These are phyloP conservation scores for Hydrocynus forskahlii DNA, from an alignment of 2,797 vertebrate genomes.

Conservation along the genomic window DNA sequence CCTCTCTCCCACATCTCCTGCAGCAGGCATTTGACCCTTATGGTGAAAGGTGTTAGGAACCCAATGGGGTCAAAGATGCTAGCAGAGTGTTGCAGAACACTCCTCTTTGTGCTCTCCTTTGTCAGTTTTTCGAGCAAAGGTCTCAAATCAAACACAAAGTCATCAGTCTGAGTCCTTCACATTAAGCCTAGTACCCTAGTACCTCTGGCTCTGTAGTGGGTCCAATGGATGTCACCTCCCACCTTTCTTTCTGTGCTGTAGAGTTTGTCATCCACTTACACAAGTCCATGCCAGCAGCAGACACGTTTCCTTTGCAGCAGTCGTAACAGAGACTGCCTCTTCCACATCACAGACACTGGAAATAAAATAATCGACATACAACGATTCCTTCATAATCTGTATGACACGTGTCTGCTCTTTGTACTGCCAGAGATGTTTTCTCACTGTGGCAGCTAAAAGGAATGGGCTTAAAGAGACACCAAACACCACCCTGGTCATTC, in stretches of 20 bases:
- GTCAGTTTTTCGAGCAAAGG: neutral
- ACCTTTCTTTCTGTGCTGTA: conserved; percentile 9
- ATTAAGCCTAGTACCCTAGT: conserved; percentile 39
- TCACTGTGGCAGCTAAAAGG: conserved; percentile 39
- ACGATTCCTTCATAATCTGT: neutral
- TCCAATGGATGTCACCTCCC: neutral
- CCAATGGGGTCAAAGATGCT: conserved; percentile 24
- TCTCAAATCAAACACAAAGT: conserved; percentile 35
- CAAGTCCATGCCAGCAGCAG: conserved; percentile 33
- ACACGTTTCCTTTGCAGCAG: conserved; percentile 15
- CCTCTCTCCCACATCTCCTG: conserved; percentile 41
- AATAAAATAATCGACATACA: conserved; percentile 45
- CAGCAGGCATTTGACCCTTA: conserved; percentile 37
- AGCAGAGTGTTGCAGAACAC: neutral
- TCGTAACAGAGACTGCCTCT: neutral
- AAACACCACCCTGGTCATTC: conserved; percentile 47
- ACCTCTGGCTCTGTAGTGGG: neutral
- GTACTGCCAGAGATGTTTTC: conserved; percentile 33
- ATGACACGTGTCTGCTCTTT: neutral
- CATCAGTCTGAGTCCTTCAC: conserved; percentile 12
- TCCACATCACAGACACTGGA: conserved; percentile 9
- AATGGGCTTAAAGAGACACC: conserved; percentile 32
- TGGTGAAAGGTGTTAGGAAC: conserved; percentile 20
- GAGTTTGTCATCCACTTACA: conserved; percentile 29
- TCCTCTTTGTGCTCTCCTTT: conserved; percentile 15